Conservation (phyloP, 2,888 invertebrate genomes). For the Plagodis dolabraria region DNA sequence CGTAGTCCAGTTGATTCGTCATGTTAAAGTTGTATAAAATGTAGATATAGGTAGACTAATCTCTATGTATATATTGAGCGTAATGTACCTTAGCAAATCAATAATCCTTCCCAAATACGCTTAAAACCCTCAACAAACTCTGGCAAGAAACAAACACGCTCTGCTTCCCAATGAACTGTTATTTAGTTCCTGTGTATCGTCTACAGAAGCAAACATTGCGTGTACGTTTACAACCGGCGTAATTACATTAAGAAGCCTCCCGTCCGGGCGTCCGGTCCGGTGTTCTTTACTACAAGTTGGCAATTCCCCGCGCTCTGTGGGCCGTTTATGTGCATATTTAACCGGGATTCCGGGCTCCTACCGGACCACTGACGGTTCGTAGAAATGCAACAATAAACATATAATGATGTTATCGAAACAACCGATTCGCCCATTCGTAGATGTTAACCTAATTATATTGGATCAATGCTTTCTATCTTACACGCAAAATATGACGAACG, state of each 20-base stretch:
- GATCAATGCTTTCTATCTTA: too few species aligned
- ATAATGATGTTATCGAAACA: slow-evolving; percentile 1
- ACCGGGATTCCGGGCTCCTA: slow-evolving; percentile 47
- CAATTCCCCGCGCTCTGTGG: slow-evolving; percentile 56
- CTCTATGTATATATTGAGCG: not conserved
- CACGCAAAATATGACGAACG: too few species aligned
- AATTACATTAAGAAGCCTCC: slow-evolving; percentile 66
- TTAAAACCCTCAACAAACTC: slow-evolving; percentile 14
- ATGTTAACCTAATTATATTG: not conserved
- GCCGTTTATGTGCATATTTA: slow-evolving; percentile 69
- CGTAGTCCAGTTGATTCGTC: too few species aligned
- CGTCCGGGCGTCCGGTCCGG: slow-evolving; percentile 40
- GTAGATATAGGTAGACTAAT: too few species aligned
- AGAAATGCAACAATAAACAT: slow-evolving; percentile 12
- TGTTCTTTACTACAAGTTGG: slow-evolving; percentile 57
- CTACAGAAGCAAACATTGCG: slow-evolving; percentile 38
- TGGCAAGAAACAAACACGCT: slow-evolving; percentile 16
- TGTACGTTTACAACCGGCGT: slow-evolving; percentile 48
- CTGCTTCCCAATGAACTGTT: slow-evolving; percentile 40
- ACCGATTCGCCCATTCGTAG: not conserved
- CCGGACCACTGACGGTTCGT: slow-evolving; percentile 17
- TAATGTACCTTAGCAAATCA: slow-evolving; percentile 14
- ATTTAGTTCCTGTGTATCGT: slow-evolving; percentile 34
- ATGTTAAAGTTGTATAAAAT: too few species aligned
- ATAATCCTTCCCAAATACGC: slow-evolving; percentile 16